Evolutionary conservation across 2,888 invertebrate species (phyloP).

Genomic region (Aspidiotus rigidus): DNA sequence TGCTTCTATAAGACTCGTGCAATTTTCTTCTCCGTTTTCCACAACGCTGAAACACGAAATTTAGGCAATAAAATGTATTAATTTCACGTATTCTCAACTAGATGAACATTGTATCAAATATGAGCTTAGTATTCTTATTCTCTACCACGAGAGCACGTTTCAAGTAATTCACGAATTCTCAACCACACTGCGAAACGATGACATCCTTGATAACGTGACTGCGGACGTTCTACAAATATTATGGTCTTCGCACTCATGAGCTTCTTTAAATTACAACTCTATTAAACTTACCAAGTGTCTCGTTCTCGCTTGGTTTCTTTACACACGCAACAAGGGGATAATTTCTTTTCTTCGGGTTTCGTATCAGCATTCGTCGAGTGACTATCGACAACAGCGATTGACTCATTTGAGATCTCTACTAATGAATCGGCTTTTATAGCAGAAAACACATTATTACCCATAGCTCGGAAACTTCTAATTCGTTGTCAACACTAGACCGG

Average conservation of each 20-base stretch:
- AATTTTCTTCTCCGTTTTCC: constrained; percentile 84
- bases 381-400: too few relatives aligned
- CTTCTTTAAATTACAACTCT: neutral
- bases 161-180: neutral
- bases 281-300: constrained; percentile 72
- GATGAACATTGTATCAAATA: too few relatives aligned
- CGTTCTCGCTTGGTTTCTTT: constrained; percentile 86
- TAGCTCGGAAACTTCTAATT: too few relatives aligned
- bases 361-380: constrained; percentile 2
- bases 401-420: too few relatives aligned
- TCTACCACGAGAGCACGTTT: neutral
- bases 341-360: constrained; percentile 56
- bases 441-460: too few relatives aligned
- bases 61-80: neutral
- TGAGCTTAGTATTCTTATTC: neutral
- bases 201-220: neutral
- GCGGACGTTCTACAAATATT: too few relatives aligned
- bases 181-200: neutral
- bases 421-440: too few relatives aligned
- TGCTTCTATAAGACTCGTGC: constrained; percentile 80
- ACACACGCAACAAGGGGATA: constrained; percentile 94
- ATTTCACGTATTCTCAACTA: too few relatives aligned
- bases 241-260: too few relatives aligned
- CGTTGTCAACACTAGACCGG: too few relatives aligned
- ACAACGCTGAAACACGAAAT: constrained; percentile 58